A percentile compares a stretch with the other conserved stretches of the same genome.
Evolutionary conservation across 2,113 vertebrate genomes (phyloP).

Genomic region (Oenanthe melanoleuca): DNA sequence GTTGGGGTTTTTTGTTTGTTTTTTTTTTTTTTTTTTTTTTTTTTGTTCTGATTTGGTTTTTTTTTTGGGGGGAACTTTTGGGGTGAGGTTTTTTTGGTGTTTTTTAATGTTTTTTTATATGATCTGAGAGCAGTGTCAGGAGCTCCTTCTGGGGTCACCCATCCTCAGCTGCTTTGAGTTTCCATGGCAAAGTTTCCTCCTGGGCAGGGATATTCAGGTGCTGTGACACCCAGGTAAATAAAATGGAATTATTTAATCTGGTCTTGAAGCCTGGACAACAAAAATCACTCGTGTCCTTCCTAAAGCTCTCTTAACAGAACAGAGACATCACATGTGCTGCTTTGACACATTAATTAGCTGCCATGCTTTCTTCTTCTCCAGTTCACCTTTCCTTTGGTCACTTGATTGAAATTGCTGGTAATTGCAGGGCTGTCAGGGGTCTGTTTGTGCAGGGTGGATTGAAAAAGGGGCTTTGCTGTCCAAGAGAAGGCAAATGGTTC

Average conservation of each 20-base stretch:
- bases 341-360: conserved; percentile 81
- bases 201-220: conserved; percentile 40
- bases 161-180: conserved; percentile 7
- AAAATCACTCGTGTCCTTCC: conserved; percentile 55
- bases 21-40: neutral
- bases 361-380: conserved; percentile 60
- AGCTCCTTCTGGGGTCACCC: conserved; percentile 6
- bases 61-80: no score
- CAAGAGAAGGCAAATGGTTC: conserved; percentile 21
- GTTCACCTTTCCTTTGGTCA: conserved; percentile 75
- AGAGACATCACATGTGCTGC: conserved; percentile 10
- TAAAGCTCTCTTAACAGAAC: conserved; percentile 74
- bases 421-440: conserved; percentile 65
- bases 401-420: conserved; percentile 74
- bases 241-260: conserved; percentile 21
- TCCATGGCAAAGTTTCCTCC: neutral
- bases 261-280: neutral
- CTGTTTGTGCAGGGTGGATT: conserved; percentile 54
- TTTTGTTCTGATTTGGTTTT: neutral
- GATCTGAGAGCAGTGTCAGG: conserved; percentile 27
- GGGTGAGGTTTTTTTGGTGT: accelerated
- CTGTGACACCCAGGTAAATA: conserved; percentile 8
- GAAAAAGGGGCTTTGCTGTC: conserved; percentile 29
- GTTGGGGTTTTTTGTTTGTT: no score
- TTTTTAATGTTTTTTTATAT: conserved; percentile 3